Evolutionary conservation across 2,797 vertebrate species (phyloP).

Genomic region (Anguilla marmorata): DNA sequence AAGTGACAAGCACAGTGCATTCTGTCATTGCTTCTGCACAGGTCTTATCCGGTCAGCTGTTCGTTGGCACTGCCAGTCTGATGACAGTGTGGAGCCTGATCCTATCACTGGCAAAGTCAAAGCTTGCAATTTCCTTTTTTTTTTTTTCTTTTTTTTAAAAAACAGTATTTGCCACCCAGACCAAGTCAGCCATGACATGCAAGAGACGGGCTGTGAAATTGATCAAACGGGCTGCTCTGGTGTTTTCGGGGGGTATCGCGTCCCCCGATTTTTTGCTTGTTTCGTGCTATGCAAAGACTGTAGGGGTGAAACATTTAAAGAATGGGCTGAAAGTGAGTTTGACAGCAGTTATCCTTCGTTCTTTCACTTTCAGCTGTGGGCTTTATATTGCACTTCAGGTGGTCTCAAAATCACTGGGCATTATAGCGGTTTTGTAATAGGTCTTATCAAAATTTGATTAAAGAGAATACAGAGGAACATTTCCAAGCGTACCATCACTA

Average conservation of each 20-base stretch:
- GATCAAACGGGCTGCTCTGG: neutral
- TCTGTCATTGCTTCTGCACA: neutral
- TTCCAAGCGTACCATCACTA: neutral
- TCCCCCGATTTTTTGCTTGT: neutral
- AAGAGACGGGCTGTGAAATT: conserved; percentile 17
- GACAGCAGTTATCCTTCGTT: neutral
- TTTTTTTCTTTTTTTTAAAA: too few relatives aligned
- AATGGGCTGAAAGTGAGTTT: neutral
- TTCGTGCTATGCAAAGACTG: neutral
- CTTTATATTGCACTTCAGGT: neutral
- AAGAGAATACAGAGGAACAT: neutral
- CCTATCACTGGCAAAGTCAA: conserved; percentile 50
- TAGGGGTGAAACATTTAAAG: neutral
- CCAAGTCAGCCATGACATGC: conserved; percentile 12
- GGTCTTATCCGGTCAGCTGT: conserved; percentile 52
- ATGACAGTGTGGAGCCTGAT: conserved; percentile 44
- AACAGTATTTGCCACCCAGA: neutral
- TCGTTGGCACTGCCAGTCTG: conserved; percentile 46
- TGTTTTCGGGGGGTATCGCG: neutral
- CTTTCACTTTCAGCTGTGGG: neutral
- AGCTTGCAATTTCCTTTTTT: conserved; percentile 16
- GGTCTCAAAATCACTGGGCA: neutral
- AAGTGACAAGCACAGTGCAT: neutral
- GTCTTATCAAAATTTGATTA: neutral
- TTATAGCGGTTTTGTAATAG: neutral